These are phyloP conservation scores for Lagorchestes hirsutus DNA, from an alignment of 2,797 vertebrate genomes.

Conservation along the genomic window DNA sequence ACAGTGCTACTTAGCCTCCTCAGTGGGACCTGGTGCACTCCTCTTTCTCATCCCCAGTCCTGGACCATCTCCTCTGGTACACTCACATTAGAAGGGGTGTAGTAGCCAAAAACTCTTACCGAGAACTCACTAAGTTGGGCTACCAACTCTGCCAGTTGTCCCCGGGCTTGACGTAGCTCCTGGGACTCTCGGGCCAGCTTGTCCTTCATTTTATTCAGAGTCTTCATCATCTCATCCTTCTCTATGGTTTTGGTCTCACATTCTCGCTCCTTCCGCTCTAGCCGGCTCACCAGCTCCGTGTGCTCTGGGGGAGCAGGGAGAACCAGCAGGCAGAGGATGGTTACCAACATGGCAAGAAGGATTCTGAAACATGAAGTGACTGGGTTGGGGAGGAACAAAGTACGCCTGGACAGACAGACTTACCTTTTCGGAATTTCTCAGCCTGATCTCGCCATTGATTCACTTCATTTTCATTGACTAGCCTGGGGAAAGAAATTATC, in stretches of 20 bases:
- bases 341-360: not conserved
- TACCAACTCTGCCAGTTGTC: slow-evolving; percentile 94
- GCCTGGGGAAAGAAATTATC: slow-evolving; percentile 84
- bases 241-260: slow-evolving; percentile 97
- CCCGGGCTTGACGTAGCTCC: slow-evolving; percentile 93
- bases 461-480: slow-evolving; percentile 98
- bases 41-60: not conserved
- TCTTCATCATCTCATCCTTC: slow-evolving; percentile 99
- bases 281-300: slow-evolving; percentile 90
- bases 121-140: slow-evolving; percentile 91
- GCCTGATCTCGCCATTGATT: slow-evolving; percentile 97
- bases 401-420: not conserved
- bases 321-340: not conserved
- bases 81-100: slow-evolving; percentile 17
- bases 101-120: slow-evolving; percentile 84
- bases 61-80: not conserved
- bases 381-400: accelerated
- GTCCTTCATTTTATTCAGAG: slow-evolving; percentile 99
- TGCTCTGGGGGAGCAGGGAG: slow-evolving; percentile 87
- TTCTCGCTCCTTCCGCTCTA: slow-evolving; percentile 96
- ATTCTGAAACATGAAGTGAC: slow-evolving; percentile 30
- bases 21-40: not conserved
- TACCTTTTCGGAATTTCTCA: slow-evolving; percentile 98
- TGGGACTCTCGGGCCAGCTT: slow-evolving; percentile 96
- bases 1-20: not conserved